phyloP scores from a whole-genome alignment of 1,140 invertebrate species.

The Odontomachus brunneus region DNA sequence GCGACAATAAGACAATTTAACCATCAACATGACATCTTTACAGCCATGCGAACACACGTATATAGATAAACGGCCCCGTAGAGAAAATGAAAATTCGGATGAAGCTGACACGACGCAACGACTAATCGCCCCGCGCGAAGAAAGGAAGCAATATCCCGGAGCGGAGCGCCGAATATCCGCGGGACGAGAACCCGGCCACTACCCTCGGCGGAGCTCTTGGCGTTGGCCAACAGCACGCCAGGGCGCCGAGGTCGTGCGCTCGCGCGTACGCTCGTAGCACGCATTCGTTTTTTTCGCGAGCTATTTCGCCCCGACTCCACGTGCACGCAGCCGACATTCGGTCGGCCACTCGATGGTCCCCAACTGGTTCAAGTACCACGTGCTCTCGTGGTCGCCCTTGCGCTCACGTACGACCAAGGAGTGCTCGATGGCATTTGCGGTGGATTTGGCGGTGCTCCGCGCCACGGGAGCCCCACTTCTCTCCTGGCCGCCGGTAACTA shows the following conservation, averaged over 20 bases:
- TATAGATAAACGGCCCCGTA: neutral
- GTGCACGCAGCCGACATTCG: slow-evolving; percentile 68
- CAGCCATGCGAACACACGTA: too few species aligned
- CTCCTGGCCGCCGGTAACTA: slow-evolving; percentile 78
- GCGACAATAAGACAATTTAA: too few species aligned
- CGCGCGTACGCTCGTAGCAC: slow-evolving; percentile 5
- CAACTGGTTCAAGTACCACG: slow-evolving; percentile 85
- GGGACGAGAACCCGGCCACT: neutral
- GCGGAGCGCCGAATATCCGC: neutral
- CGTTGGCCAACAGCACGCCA: neutral
- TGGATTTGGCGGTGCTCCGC: slow-evolving; percentile 83
- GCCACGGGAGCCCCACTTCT: slow-evolving; percentile 80
- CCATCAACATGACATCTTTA: too few species aligned
- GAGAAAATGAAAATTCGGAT: neutral
- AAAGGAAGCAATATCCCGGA: neutral
- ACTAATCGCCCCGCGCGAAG: neutral
- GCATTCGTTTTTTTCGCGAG: slow-evolving; percentile 54
- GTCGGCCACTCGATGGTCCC: slow-evolving; percentile 80
- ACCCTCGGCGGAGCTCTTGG: neutral
- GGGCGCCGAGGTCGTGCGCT: slow-evolving; percentile 3
- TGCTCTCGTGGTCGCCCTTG: slow-evolving; percentile 81
- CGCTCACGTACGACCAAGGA: slow-evolving; percentile 83
- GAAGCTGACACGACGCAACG: neutral
- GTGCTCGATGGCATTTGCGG: slow-evolving; percentile 84
- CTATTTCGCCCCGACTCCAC: slow-evolving; percentile 57